These are phyloP conservation scores for Frieseomelitta varia DNA, from an alignment of 1,140 invertebrate species.

Conservation along the genomic window DNA sequence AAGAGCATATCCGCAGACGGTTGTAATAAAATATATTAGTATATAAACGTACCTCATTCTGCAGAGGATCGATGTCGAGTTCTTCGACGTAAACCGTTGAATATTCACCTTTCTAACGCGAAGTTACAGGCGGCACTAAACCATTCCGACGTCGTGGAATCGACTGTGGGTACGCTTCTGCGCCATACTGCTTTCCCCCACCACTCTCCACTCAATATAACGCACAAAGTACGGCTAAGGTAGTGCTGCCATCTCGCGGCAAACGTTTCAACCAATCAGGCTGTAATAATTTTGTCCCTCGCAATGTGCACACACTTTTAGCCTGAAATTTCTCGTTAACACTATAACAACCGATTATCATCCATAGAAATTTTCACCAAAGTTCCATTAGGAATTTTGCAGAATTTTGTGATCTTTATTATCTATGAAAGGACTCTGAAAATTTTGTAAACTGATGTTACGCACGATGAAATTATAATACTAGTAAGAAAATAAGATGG, in stretches of 20 bases:
- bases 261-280: slow-evolving; percentile 24
- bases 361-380: no score
- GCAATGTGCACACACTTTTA: background rate
- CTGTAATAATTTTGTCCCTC: slow-evolving; percentile 58
- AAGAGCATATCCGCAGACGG: slow-evolving; percentile 5
- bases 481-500: no score
- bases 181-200: slow-evolving; percentile 60
- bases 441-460: no score
- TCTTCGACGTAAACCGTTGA: background rate
- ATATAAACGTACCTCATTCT: slow-evolving; percentile 25
- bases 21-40: background rate
- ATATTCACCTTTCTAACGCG: slow-evolving; percentile 46
- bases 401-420: no score
- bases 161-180: slow-evolving; percentile 59
- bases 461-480: no score
- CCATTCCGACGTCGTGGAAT: slow-evolving; percentile 18
- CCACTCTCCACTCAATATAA: background rate
- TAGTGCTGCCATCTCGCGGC: slow-evolving; percentile 67
- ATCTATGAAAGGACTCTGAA: no score
- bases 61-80: background rate
- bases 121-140: slow-evolving; percentile 43
- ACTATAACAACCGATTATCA: no score
- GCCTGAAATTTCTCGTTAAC: background rate
- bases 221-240: slow-evolving; percentile 37
- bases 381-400: no score